Percentiles rank a stretch among this genome's conserved stretches.
phyloP scores from a whole-genome alignment of 2,888 invertebrate species.

The Odiellus spinosus region DNA sequence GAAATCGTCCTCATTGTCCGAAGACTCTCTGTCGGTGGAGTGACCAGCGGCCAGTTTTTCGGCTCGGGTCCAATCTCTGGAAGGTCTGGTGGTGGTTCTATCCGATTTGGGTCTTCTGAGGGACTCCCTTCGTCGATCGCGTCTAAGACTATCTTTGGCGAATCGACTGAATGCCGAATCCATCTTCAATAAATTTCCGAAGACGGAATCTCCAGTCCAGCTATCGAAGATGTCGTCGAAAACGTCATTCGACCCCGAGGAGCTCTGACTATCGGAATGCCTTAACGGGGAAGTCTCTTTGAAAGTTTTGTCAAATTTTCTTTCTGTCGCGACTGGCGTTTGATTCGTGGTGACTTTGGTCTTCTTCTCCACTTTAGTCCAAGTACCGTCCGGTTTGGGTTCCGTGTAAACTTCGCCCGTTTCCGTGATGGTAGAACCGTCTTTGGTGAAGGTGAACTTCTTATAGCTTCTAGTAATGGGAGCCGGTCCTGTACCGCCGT shows the following conservation, averaged over 20 bases:
- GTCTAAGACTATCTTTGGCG: too few species aligned
- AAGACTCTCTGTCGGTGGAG: conserved; percentile 9
- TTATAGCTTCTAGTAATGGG: conserved; percentile 21
- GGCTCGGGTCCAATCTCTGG: neutral
- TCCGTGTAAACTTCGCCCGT: conserved; percentile 19
- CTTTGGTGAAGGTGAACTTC: conserved; percentile 22
- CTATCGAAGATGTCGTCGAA: conserved; percentile 22
- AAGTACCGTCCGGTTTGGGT: conserved; percentile 18
- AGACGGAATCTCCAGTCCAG: conserved; percentile 20
- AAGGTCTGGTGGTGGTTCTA: neutral
- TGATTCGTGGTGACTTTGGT: conserved; percentile 16
- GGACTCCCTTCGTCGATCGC: neutral
- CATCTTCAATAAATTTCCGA: conserved; percentile 5
- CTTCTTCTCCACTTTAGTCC: conserved; percentile 20
- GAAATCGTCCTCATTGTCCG: conserved; percentile 17
- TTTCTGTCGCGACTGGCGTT: neutral
- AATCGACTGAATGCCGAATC: too few species aligned
- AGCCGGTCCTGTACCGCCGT: conserved; percentile 10
- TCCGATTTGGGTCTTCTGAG: neutral
- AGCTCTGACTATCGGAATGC: conserved; percentile 20
- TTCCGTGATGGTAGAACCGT: conserved; percentile 22
- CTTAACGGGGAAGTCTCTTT: conserved; percentile 10
- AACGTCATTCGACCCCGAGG: conserved; percentile 21
- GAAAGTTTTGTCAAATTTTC: neutral
- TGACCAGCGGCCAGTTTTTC: neutral